Percentiles rank a stretch among this genome's conserved stretches.
Conservation (phyloP, 2,888 invertebrate genomes). For the Platycheirus rosarum region DNA sequence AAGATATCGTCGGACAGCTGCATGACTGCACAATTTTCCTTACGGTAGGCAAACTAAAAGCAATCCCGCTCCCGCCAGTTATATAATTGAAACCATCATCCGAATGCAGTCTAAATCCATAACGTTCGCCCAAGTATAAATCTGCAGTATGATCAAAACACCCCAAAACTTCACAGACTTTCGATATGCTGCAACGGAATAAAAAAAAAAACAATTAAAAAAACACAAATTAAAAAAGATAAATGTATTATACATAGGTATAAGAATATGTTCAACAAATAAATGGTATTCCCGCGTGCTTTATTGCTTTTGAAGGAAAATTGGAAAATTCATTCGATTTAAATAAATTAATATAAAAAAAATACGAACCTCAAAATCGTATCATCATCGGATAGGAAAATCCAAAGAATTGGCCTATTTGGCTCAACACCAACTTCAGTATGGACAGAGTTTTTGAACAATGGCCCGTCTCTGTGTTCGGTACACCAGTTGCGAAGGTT, state of each 20-base stretch:
- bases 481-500: constrained; percentile 88
- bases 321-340: constrained; percentile 69
- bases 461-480: constrained; percentile 94
- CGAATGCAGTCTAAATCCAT: constrained; percentile 89
- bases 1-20: constrained; percentile 87
- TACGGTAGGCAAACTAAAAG: constrained; percentile 87
- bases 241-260: constrained; percentile 36
- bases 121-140: constrained; percentile 92
- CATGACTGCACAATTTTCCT: constrained; percentile 85
- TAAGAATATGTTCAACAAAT: constrained; percentile 56
- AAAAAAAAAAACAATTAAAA: too few relatives aligned
- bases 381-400: constrained; percentile 95
- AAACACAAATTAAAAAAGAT: constrained; percentile 7
- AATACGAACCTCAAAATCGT: constrained; percentile 91
- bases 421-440: constrained; percentile 84
- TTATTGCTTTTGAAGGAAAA: constrained; percentile 50
- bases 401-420: constrained; percentile 86
- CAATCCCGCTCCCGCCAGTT: constrained; percentile 96
- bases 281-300: constrained; percentile 32
- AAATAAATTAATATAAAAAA: constrained; percentile 56
- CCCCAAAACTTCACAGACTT: constrained; percentile 80
- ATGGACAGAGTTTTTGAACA: constrained; percentile 94
- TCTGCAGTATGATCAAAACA: constrained; percentile 79
- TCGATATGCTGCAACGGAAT: constrained; percentile 79
- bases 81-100: constrained; percentile 93